Conservation (phyloP, 2,113 vertebrate species). For the Aphyosemion australe region DNA sequence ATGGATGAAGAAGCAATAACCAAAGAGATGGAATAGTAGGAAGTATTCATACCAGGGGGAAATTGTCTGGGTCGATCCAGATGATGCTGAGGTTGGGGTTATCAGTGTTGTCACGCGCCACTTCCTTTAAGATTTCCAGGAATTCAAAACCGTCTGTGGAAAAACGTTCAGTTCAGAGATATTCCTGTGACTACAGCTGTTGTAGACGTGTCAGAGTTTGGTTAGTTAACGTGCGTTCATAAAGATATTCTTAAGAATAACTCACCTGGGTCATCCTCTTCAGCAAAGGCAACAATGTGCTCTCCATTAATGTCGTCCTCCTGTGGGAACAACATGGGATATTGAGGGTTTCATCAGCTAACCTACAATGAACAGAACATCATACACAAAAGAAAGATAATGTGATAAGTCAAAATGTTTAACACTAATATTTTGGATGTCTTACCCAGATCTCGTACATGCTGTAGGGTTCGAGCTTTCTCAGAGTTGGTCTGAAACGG, state of each 20-base stretch:
- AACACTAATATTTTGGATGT: background rate
- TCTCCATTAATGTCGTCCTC: constrained; percentile 91
- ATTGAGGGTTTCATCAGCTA: background rate
- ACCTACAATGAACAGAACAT: too few relatives aligned
- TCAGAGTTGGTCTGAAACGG: constrained; percentile 84
- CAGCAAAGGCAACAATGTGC: constrained; percentile 93
- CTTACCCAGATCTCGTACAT: constrained; percentile 95
- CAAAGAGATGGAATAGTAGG: background rate
- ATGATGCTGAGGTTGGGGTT: constrained; percentile 93
- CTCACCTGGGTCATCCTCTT: constrained; percentile 88
- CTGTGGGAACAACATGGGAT: constrained; percentile 58
- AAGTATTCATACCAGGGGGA: constrained; percentile 84
- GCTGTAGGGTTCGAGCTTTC: constrained; percentile 89
- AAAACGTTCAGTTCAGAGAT: constrained; percentile 14
- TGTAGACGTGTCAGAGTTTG: background rate
- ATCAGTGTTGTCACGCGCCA: constrained; percentile 90
- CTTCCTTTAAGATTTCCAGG: constrained; percentile 90
- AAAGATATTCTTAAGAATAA: background rate
- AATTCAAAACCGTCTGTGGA: constrained; percentile 88
- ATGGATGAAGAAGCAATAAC: background rate
- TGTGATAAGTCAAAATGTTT: background rate
- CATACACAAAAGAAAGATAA: too few relatives aligned
- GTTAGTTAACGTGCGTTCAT: too few relatives aligned
- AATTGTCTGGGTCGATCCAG: constrained; percentile 93
- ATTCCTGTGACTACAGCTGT: background rate